These are phyloP conservation scores for Epiblema foenella DNA, from an alignment of 2,888 invertebrate species.

Conservation along the genomic window DNA sequence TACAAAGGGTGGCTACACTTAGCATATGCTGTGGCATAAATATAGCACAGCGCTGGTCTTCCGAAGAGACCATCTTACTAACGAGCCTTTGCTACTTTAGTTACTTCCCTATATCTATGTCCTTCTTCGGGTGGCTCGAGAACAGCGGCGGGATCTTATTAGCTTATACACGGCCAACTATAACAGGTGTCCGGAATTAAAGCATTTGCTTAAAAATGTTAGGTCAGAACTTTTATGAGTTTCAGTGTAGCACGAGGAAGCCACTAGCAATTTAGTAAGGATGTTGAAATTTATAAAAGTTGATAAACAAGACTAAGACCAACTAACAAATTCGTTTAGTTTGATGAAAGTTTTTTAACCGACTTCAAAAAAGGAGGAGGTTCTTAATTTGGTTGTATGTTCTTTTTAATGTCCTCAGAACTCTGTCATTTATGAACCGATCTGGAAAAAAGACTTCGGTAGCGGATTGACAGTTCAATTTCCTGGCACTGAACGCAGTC, in stretches of 20 bases:
- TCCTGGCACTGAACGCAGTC: no score
- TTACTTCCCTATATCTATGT: slow-evolving; percentile 26
- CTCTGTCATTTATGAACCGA: no score
- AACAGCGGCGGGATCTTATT: slow-evolving; percentile 56
- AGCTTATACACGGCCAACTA: slow-evolving; percentile 54
- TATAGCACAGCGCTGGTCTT: no score
- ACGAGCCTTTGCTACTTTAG: background rate
- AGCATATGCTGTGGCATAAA: no score
- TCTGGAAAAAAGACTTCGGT: no score
- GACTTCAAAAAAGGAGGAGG: no score
- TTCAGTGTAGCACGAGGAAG: background rate
- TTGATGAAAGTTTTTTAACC: background rate
- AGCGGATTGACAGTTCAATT: no score
- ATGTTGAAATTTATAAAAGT: slow-evolving; percentile 5
- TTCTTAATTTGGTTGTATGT: no score
- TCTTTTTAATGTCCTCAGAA: no score
- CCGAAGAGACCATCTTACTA: no score
- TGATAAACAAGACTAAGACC: background rate
- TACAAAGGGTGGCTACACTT: no score
- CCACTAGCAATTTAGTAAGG: slow-evolving; percentile 14
- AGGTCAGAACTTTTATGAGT: background rate
- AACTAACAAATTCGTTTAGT: background rate
- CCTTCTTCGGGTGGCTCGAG: background rate
- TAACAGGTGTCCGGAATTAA: slow-evolving; percentile 60
- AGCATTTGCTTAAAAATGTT: slow-evolving; percentile 20